Evolutionary conservation across 1,140 invertebrate species (phyloP).

Genomic region (Trialeurodes vaporariorum): DNA sequence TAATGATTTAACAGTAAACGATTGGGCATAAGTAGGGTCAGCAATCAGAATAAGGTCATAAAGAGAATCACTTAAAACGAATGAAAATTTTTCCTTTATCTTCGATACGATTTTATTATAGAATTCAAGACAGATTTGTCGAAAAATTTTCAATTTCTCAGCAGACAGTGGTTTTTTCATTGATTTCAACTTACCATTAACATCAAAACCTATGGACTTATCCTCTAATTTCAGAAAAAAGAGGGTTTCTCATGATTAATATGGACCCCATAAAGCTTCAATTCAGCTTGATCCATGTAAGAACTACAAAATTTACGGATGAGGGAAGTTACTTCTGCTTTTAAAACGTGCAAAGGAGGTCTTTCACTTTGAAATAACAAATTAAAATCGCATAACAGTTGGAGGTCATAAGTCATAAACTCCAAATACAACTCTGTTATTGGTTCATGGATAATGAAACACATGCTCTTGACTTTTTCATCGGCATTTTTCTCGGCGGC

Average conservation of each 20-base stretch:
- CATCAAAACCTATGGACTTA: conserved; percentile 14
- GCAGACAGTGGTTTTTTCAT: conserved; percentile 10
- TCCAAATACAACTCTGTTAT: too few relatives aligned
- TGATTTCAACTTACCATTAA: conserved; percentile 3
- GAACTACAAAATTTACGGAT: conserved; percentile 18
- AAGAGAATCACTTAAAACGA: conserved; percentile 12
- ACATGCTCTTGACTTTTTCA: too few relatives aligned
- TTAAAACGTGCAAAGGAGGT: conserved; percentile 26
- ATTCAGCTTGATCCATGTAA: conserved; percentile 18
- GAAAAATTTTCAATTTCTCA: conserved; percentile 4
- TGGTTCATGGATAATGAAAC: too few relatives aligned
- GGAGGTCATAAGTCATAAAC: conserved; percentile 28
- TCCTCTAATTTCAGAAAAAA: conserved; percentile 8
- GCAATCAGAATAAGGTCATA: conserved; percentile 15
- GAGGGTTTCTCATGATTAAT: background rate
- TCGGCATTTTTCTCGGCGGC: too few relatives aligned
- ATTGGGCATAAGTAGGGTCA: conserved; percentile 14
- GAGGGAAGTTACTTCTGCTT: conserved; percentile 21
- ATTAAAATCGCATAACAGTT: conserved; percentile 28
- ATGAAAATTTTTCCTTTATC: conserved; percentile 16
- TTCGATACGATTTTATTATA: conserved; percentile 16
- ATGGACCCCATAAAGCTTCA: conserved; percentile 13
- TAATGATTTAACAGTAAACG: conserved; percentile 7
- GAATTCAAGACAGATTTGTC: conserved; percentile 8
- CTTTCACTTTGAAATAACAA: conserved; percentile 29